Evolutionary conservation across 2,113 vertebrate species (phyloP).

Genomic region (Bos javanicus): DNA sequence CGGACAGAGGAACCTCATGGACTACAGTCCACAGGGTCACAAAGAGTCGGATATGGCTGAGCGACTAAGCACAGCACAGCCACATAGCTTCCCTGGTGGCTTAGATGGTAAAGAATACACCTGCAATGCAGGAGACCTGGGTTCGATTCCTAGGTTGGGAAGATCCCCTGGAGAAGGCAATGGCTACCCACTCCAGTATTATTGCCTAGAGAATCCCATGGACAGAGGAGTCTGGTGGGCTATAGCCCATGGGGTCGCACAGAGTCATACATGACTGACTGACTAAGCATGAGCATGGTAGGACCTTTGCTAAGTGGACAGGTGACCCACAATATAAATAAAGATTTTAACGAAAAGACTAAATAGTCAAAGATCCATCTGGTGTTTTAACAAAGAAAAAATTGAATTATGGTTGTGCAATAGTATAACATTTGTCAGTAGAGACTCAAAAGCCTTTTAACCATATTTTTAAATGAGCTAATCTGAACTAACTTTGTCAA

Average conservation of each 20-base stretch:
- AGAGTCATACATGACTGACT: background rate
- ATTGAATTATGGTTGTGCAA: background rate
- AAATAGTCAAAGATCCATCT: background rate
- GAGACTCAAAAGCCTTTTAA: background rate
- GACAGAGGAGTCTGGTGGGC: background rate
- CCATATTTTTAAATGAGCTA: background rate
- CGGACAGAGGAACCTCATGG: background rate
- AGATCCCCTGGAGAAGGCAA: background rate
- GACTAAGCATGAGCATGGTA: background rate
- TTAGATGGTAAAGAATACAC: background rate
- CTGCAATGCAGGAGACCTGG: background rate
- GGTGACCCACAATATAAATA: background rate
- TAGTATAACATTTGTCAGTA: background rate
- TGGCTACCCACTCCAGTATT: background rate
- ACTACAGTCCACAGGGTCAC: background rate
- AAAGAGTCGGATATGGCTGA: background rate
- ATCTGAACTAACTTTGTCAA: background rate
- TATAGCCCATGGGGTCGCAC: background rate
- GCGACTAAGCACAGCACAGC: background rate
- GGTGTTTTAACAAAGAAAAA: background rate
- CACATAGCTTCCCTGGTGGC: background rate
- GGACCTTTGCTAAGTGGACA: background rate
- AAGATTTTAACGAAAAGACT: background rate
- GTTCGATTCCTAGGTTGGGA: background rate
- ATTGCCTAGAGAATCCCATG: background rate